Conservation (phyloP, 2,113 vertebrate genomes). For the Ifrita kowaldi region DNA sequence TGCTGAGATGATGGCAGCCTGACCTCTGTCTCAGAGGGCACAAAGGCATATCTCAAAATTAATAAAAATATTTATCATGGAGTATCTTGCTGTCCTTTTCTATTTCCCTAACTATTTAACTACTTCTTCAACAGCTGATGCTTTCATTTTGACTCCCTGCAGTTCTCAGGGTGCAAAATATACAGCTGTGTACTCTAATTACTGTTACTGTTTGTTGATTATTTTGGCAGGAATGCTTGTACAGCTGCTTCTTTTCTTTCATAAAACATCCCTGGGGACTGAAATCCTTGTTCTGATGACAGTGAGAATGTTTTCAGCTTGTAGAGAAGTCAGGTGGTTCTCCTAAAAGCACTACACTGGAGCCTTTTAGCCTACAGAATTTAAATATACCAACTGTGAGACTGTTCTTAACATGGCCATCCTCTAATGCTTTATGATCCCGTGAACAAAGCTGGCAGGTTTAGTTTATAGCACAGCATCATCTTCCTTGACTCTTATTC, state of each 20-base stretch:
- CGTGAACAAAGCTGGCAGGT: not conserved
- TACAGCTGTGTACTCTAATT: not conserved
- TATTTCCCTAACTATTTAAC: not conserved
- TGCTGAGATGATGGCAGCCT: not conserved
- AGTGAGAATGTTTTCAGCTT: not conserved
- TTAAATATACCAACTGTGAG: not conserved
- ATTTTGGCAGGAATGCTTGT: slow-evolving; percentile 12
- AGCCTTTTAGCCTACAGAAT: not conserved
- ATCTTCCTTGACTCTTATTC: not conserved
- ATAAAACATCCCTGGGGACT: not conserved
- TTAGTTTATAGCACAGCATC: not conserved
- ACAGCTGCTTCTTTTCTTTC: slow-evolving; percentile 9
- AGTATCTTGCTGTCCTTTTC: not conserved
- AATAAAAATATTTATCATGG: not conserved
- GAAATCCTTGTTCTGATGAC: not conserved
- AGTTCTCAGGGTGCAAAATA: not conserved
- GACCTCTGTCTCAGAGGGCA: not conserved
- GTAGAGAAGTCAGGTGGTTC: not conserved
- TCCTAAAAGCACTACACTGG: not conserved
- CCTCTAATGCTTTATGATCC: not conserved
- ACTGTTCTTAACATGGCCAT: not conserved
- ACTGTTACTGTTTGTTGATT: not conserved
- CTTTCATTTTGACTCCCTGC: not conserved
- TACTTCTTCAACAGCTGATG: not conserved
- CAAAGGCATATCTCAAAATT: not conserved